phyloP scores from a whole-genome alignment of 2,888 invertebrate species.

The Lepidonotus clava region DNA sequence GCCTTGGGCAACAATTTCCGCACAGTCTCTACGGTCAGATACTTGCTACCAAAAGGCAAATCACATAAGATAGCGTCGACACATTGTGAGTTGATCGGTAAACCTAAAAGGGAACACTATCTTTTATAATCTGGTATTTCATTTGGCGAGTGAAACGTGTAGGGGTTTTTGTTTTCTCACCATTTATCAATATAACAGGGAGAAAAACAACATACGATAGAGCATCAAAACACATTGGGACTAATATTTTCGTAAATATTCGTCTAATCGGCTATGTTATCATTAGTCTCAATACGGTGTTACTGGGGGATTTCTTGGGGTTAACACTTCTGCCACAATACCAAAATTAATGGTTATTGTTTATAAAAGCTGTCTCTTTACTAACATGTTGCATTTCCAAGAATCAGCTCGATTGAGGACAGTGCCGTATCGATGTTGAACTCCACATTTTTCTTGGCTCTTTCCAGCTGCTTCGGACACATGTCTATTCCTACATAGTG shows the following conservation, averaged over 20 bases:
- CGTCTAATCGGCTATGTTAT: too few relatives aligned
- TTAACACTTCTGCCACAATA: not conserved
- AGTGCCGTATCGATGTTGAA: not conserved
- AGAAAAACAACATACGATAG: too few relatives aligned
- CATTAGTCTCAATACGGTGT: too few relatives aligned
- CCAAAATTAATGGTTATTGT: not conserved
- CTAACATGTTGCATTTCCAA: not conserved
- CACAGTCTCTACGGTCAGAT: not conserved
- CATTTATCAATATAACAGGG: too few relatives aligned
- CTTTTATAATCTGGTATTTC: not conserved
- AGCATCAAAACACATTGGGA: too few relatives aligned
- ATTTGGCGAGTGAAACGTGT: too few relatives aligned
- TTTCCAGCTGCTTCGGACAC: not conserved
- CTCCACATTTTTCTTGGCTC: conserved; percentile 8
- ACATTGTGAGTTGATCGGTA: not conserved
- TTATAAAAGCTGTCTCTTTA: not conserved
- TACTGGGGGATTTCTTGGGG: too few relatives aligned
- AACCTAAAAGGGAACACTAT: not conserved
- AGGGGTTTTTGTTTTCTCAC: too few relatives aligned
- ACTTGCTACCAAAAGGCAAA: conserved; percentile 50
- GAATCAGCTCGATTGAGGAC: not conserved
- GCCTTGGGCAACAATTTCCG: not conserved
- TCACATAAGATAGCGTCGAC: conserved; percentile 50
- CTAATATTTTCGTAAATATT: too few relatives aligned
- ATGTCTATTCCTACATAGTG: not conserved